Conservation (phyloP, 2,888 invertebrate species). For the Tetragonula carbonaria region DNA sequence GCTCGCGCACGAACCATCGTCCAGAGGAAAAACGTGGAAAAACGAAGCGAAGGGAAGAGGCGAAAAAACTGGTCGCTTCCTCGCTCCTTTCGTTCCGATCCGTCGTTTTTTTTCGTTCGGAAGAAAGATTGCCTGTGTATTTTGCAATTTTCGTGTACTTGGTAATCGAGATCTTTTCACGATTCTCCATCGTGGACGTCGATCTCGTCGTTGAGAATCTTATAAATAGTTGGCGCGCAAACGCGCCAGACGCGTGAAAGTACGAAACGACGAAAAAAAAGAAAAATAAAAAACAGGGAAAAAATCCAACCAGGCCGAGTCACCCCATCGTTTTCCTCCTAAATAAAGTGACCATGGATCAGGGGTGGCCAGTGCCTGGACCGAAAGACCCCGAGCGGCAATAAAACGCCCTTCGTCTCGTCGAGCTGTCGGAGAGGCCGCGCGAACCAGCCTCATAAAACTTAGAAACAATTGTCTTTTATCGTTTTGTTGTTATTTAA, state of each 20-base stretch:
- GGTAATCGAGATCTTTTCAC: background rate
- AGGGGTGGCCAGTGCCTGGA: slow-evolving; percentile 58
- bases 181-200: background rate
- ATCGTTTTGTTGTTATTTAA: slow-evolving; percentile 84
- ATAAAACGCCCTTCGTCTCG: slow-evolving; percentile 74
- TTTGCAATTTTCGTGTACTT: background rate
- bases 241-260: no score
- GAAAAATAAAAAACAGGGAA: background rate
- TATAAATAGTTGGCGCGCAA: background rate
- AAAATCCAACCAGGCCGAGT: slow-evolving; percentile 43
- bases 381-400: slow-evolving; percentile 67
- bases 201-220: background rate
- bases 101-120: background rate
- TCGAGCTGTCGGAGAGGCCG: slow-evolving; percentile 73
- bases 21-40: slow-evolving; percentile 9
- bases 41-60: background rate
- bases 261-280: background rate
- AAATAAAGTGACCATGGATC: slow-evolving; percentile 78
- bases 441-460: slow-evolving; percentile 79
- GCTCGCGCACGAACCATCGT: slow-evolving; percentile 31
- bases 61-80: background rate
- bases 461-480: slow-evolving; percentile 84
- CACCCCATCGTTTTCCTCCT: slow-evolving; percentile 69
- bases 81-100: background rate
- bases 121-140: background rate